Percentiles rank a stretch among this genome's conserved stretches.
phyloP scores from a whole-genome alignment of 2,888 invertebrate species.

The Synergus gifuensis region DNA sequence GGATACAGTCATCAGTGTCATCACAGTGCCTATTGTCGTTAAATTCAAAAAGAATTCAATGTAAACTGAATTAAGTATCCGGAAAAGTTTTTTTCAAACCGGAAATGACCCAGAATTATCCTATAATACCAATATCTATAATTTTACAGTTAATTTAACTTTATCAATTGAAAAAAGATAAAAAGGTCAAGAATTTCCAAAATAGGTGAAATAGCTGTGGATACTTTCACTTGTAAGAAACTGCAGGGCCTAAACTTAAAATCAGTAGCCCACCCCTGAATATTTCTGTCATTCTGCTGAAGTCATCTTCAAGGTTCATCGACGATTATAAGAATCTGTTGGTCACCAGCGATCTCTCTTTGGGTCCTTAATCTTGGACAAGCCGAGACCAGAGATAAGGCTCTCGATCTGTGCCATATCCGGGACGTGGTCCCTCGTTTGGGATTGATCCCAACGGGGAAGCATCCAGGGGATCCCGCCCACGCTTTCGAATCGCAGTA shows the following conservation, averaged over 20 bases:
- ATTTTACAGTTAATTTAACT: no score
- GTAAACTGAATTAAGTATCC: no score
- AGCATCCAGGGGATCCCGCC: conserved; percentile 8
- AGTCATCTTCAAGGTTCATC: conserved; percentile 1
- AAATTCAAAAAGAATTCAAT: no score
- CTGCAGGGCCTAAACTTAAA: background rate
- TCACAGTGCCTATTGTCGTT: no score
- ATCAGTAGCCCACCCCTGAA: background rate
- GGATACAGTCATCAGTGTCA: no score
- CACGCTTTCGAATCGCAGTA: background rate
- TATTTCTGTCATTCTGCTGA: background rate
- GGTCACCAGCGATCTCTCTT: background rate
- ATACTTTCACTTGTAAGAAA: no score
- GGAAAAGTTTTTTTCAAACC: no score
- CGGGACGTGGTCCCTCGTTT: conserved; percentile 7
- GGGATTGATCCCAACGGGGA: conserved; percentile 28
- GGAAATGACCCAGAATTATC: no score
- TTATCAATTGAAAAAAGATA: no score
- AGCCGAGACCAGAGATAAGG: conserved; percentile 7
- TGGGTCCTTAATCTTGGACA: conserved; percentile 3
- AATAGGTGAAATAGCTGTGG: no score
- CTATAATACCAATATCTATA: no score
- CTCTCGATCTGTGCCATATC: conserved; percentile 23
- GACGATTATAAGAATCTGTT: background rate
- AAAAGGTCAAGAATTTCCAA: no score